Evolutionary conservation across 1,140 invertebrate genomes (phyloP), one percentile per base, ranked within the genome.

Genomic region (Gryllus bimaculatus): DNA sequence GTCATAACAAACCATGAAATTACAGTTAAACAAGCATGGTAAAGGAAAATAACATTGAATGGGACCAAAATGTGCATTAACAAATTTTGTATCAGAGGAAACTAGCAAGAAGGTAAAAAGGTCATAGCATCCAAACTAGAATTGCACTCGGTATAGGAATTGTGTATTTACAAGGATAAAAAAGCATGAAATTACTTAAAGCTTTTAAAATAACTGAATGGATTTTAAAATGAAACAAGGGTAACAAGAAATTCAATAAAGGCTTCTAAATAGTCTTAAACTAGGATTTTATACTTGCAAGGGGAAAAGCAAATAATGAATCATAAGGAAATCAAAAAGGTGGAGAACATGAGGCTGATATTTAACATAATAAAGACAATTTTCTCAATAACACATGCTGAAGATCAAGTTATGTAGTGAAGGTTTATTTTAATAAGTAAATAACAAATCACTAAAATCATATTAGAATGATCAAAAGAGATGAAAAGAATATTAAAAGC

Each of bases 281-380:
- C 26, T 39, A 39, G 1, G 26, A 39, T 39, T 39, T 39, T 39
- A 39, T 39, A 39, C 1, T 39, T 39, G 26, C 26, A 39, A 48
- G 48, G 6, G 39, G 8, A 47, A 78, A 78, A 78, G 15, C 21
- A 78, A 78, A 13, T 12, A 78, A 21, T 20, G 18, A 21, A 47
- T 39, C 4, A 8, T 7, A 49, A 39, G 48, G 21, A 20, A 39
- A 78, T 47, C 21, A 39, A 47, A 78, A 48, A 39, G 48, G 39
- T 78, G 48, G 13, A 78, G 48, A 78, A 78, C 48, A 49, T 47
- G 48, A 78, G 20, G 26, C 26, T 39, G 26, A 39, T 39, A 39
- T 39, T 39, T 39, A 39, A 39, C 26, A 39, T 39, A 39, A 39
- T 5, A 39, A 39, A 39, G 26, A 39, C 1, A 39, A 39, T 39